Evolutionary conservation across 2,113 vertebrate species (phyloP).

Genomic region (Sinocyclocheilus grahami): DNA sequence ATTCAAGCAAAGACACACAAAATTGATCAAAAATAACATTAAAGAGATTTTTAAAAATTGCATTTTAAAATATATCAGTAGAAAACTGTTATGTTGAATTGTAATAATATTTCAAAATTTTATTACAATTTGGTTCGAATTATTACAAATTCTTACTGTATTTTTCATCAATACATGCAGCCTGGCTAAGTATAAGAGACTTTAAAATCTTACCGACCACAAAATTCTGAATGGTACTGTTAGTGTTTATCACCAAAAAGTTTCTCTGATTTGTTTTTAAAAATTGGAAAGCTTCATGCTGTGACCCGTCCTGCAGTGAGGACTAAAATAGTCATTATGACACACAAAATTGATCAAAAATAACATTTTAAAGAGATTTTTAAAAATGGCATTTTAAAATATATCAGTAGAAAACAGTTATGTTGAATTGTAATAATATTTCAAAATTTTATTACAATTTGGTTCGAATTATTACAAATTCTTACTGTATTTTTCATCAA

Average conservation of each 20-base stretch:
- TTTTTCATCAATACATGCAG: neutral
- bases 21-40: too few species aligned
- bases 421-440: neutral
- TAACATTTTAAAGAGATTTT: too few species aligned
- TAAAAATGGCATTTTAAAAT: too few species aligned
- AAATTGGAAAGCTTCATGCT: neutral
- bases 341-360: too few species aligned
- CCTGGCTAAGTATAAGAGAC: neutral
- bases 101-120: neutral
- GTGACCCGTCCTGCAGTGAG: neutral
- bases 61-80: too few species aligned
- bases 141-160: neutral
- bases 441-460: neutral
- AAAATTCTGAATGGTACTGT: neutral
- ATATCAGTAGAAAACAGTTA: neutral
- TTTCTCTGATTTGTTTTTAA: neutral
- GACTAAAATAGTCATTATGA: neutral
- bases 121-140: too few species aligned
- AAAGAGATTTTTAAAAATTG: too few species aligned
- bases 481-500: neutral
- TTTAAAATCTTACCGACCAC: neutral
- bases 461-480: too few species aligned
- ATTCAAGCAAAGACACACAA: too few species aligned
- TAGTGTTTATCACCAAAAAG: neutral
- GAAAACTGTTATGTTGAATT: neutral